Percentiles rank a stretch among this genome's conserved stretches.
These are phyloP conservation scores for Petrocephalus schoutedeni DNA, from an alignment of 2,797 vertebrate genomes.

Conservation along the genomic window DNA sequence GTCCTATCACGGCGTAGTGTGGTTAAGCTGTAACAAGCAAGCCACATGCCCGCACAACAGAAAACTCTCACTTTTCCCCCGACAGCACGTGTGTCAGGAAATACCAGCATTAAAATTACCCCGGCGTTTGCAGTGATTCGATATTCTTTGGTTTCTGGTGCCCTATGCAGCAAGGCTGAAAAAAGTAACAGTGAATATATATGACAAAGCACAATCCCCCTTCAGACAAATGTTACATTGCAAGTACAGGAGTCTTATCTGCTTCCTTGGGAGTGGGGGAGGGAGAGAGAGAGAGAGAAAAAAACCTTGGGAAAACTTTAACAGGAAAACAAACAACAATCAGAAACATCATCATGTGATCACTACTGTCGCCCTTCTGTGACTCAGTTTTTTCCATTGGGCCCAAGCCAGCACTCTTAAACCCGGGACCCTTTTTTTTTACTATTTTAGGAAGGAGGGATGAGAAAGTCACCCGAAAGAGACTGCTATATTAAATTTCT, in stretches of 20 bases:
- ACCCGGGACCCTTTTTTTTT: neutral
- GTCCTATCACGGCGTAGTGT: neutral
- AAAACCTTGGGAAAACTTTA: conserved; percentile 8
- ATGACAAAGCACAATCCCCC: neutral
- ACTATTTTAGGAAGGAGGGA: neutral
- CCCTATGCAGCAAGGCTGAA: neutral
- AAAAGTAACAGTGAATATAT: neutral
- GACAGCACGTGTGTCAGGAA: neutral
- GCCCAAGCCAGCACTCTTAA: neutral
- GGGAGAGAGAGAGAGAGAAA: neutral
- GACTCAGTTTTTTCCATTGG: conserved; percentile 17
- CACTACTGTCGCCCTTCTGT: neutral
- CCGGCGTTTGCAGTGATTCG: neutral
- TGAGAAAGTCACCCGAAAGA: neutral
- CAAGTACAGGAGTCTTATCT: neutral
- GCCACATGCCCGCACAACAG: neutral
- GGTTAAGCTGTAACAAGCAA: neutral
- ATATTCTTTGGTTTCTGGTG: neutral
- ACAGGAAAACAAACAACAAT: conserved; percentile 18
- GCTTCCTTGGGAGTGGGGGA: neutral
- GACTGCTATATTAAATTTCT: neutral
- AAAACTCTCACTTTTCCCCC: neutral
- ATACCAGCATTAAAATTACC: neutral
- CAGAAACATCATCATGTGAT: neutral
- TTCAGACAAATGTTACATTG: neutral